Percentiles rank a stretch among this genome's conserved stretches.
Conservation (phyloP, 1,140 invertebrate species). For the Eubasilissa regina region DNA sequence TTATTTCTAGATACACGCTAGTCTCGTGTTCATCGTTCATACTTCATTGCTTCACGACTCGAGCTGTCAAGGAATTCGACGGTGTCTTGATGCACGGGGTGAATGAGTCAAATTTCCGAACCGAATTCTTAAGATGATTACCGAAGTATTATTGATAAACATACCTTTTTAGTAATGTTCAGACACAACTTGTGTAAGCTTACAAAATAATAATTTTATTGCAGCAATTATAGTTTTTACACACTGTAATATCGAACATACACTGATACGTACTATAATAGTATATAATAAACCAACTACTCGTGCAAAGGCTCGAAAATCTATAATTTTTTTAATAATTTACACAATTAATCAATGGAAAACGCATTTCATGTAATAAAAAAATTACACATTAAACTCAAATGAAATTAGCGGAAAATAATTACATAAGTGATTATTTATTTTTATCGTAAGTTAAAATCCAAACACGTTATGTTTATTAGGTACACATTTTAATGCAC, state of each 20-base stretch:
- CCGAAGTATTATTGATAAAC: neutral
- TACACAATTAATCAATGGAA: no score
- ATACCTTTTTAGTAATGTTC: neutral
- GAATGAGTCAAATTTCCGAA: neutral
- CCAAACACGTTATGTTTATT: no score
- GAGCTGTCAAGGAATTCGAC: neutral
- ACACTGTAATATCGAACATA: neutral
- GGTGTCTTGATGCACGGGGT: neutral
- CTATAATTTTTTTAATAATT: no score
- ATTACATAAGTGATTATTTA: neutral
- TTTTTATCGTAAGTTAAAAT: neutral
- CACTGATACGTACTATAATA: no score
- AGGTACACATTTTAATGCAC: no score
- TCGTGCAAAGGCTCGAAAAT: no score
- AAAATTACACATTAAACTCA: no score
- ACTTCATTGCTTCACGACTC: constrained; percentile 23
- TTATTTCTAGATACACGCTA: no score
- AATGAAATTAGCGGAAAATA: no score
- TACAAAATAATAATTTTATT: neutral
- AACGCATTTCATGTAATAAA: no score
- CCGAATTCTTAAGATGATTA: neutral
- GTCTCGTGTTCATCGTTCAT: constrained; percentile 16
- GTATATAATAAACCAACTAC: no score
- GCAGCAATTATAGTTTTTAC: neutral
- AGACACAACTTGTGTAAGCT: neutral